Evolutionary conservation across 2,113 vertebrate genomes (phyloP), one percentile per base, ranked within the genome.

Genomic region (Thomomys bottae): DNA sequence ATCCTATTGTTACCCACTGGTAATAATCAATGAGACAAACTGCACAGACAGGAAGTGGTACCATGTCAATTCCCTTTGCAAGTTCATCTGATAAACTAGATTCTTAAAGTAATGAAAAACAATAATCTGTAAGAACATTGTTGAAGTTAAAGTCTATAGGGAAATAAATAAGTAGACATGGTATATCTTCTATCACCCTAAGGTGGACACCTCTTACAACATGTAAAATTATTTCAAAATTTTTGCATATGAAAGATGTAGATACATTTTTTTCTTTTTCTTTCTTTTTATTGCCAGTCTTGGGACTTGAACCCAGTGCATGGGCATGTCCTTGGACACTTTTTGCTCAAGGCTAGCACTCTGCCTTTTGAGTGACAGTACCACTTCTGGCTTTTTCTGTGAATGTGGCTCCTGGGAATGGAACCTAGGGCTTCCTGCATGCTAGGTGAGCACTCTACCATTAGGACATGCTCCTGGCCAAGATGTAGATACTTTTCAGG

Each of bases 171-270:
- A 71, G 9, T 81, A 54, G 12, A 73, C 49, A 18, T n/a, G 21
- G 14, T 42, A 32, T 3, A 81, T 26, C 1, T 28, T 78, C 87
- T 24, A n/a, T 18, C 3, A 8, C 6, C 15, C 42, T 32, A 80
- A 92, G 87, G 78, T 23, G 23, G 30, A 67, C 64, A 34, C 89
- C 59, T 63, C 61, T 94, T 86, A 21, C 30, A 84, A 40, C 30
- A 36, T 30, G 67, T 84, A 78, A 66, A 8, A 75, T 83, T 89
- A 23, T 24, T 80, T 90, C 78, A 24, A 9, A 80, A 5, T 23
- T 73, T 82, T 83, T 93, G 8, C 23, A 68, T 59, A 66, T 68
- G 63, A 1, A 80, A 88, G 71, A 79, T 67, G 18, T n/a, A n/a
- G n/a, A n/a, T n/a, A n/a, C n/a, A n/a, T n/a, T n/a, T n/a, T n/a